phyloP scores from a whole-genome alignment of 2,888 invertebrate genomes.

The Urechis unicinctus region DNA sequence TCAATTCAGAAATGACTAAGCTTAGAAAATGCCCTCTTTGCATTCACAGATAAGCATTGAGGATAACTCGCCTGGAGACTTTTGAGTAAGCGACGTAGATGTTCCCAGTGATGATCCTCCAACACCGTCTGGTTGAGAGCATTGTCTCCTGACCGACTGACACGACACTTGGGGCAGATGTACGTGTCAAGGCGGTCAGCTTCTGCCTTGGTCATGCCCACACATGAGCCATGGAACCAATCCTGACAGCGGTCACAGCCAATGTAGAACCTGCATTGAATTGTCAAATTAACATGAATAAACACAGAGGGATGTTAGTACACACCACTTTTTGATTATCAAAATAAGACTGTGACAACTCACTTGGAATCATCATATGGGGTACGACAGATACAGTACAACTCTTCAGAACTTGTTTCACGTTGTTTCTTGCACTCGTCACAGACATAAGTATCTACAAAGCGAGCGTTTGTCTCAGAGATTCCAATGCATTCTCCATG shows the following conservation, averaged over 20 bases:
- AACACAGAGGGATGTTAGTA: no score
- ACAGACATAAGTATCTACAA: conserved; percentile 75
- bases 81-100: conserved; percentile 10
- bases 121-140: neutral
- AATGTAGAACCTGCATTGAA: conserved; percentile 78
- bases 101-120: conserved; percentile 5
- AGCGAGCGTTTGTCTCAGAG: conserved; percentile 83
- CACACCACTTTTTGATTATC: no score
- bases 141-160: neutral
- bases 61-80: conserved; percentile 14
- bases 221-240: conserved; percentile 98
- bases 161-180: conserved; percentile 76
- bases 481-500: conserved; percentile 95
- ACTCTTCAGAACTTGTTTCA: conserved; percentile 59
- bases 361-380: conserved; percentile 92
- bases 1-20: no score
- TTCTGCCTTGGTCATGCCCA: conserved; percentile 60
- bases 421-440: conserved; percentile 46
- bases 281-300: no score
- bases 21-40: no score
- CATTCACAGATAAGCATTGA: no score
- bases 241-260: conserved; percentile 98
- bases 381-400: conserved; percentile 91
- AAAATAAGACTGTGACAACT: neutral
- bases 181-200: conserved; percentile 89